Evolutionary conservation across 2,888 invertebrate species (phyloP), one percentile per base, ranked within the genome.

Genomic region (Coelinius sp.): DNA sequence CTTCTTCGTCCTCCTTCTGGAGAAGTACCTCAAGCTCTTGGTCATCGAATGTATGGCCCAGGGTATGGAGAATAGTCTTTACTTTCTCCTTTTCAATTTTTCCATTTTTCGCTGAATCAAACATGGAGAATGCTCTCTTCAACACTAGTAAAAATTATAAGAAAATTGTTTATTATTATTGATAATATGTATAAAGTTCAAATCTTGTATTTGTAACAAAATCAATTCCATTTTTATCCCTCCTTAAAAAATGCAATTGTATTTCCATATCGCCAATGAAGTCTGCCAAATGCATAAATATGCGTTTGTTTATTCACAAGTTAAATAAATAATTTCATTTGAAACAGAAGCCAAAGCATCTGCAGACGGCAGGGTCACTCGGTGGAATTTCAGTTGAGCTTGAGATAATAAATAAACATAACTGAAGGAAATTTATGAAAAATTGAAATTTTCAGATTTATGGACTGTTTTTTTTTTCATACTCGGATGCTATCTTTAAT

Each of bases 111-210:
- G 91, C 91, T 24, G 94, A 93, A 88, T 95, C 95, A 89, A 95
- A 95, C 95, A 95, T 95, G 84, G 93, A 92, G 90, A 95, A 95
- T 20, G 94, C 94, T 81, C 94, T 91, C 80, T 92, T 90, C 73
- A 95, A 90, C 92, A 95, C 95, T 95, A 83, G 63, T 86, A 81
- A 64, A 22, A 65, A 38, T 12, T n/a, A 44, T 27, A 12, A 38
- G 20, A 38, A 56, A 35, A 73, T 73, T 35, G 52, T 7, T 22
- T 6, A 53, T 24, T 52, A 68, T 44, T 49, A 2, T 56, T 4
- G 14, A 3, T n/a, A n/a, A 14, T 17, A 46, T 38, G 38, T 59
- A 17, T 44, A 71, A 44, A 41, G 12, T 63, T 46, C 62, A 44
- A 44, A 59, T 22, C 14, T 14, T 24, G 46, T 24, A 38, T 27